Percentiles rank a stretch among this genome's conserved stretches.
These are phyloP conservation scores for Columbina picui DNA, from an alignment of 2,113 vertebrate genomes.

Conservation along the genomic window DNA sequence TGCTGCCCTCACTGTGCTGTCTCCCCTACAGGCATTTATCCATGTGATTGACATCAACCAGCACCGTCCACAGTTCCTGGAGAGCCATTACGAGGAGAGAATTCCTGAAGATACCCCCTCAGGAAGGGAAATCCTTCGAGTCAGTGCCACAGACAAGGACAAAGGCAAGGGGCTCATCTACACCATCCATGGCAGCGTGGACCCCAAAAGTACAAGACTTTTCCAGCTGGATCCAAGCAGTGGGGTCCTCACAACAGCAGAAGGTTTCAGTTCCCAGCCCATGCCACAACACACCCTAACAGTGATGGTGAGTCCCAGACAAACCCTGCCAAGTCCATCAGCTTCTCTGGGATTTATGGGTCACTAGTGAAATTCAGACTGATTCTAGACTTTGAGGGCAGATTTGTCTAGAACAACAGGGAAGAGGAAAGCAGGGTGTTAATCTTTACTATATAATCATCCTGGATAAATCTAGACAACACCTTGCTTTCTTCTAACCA, in stretches of 20 bases:
- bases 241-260: conserved; percentile 83
- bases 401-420: background rate
- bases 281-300: conserved; percentile 84
- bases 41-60: conserved; percentile 89
- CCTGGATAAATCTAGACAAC: background rate
- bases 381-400: background rate
- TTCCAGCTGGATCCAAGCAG: conserved; percentile 92
- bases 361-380: background rate
- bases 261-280: conserved; percentile 83
- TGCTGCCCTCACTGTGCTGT: background rate
- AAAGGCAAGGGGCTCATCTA: conserved; percentile 88
- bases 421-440: background rate
- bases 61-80: conserved; percentile 88
- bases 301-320: conserved; percentile 84
- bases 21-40: conserved; percentile 85
- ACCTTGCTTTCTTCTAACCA: background rate
- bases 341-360: background rate
- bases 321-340: background rate
- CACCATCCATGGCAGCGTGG: conserved; percentile 87
- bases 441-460: background rate
- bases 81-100: conserved; percentile 80
- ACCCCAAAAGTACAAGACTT: conserved; percentile 82
- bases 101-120: conserved; percentile 89
- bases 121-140: conserved; percentile 85
- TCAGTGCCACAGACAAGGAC: conserved; percentile 88